A percentile compares a stretch with the other conserved stretches of the same genome.
Conservation (phyloP, 2,113 vertebrate species). For the Carassius gibelio region DNA sequence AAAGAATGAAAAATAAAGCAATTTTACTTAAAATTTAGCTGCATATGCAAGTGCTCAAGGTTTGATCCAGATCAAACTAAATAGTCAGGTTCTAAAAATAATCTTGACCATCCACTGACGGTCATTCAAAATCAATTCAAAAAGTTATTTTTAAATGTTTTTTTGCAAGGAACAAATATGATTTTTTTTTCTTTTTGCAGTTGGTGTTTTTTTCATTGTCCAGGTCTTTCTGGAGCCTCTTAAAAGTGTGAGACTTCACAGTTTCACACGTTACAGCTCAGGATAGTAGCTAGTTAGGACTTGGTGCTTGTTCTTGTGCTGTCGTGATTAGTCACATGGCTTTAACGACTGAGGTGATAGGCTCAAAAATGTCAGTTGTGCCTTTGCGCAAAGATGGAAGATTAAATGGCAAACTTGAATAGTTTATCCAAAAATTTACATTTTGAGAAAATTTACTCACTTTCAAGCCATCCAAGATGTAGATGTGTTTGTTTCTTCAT, state of each 20-base stretch:
- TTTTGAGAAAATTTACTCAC: too few species aligned
- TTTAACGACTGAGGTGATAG: background rate
- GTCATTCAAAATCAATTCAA: background rate
- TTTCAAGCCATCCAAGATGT: too few species aligned
- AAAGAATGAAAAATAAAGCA: background rate
- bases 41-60: background rate
- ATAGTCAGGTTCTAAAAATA: background rate
- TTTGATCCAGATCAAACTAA: background rate
- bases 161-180: background rate
- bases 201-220: background rate
- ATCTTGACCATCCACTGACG: background rate
- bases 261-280: background rate
- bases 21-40: background rate
- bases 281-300: background rate
- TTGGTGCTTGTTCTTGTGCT: background rate
- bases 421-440: too few species aligned
- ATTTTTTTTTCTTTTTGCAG: background rate
- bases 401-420: too few species aligned
- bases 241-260: too few species aligned
- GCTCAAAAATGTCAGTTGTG: background rate
- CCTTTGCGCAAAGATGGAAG: too few species aligned
- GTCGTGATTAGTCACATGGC: background rate
- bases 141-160: too few species aligned
- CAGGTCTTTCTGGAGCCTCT: background rate
- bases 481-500: too few species aligned